A percentile compares a stretch with the other conserved stretches of the same genome.
These are phyloP conservation scores for Ophioninae sp. DNA, from an alignment of 2,888 invertebrate genomes.

Conservation along the genomic window DNA sequence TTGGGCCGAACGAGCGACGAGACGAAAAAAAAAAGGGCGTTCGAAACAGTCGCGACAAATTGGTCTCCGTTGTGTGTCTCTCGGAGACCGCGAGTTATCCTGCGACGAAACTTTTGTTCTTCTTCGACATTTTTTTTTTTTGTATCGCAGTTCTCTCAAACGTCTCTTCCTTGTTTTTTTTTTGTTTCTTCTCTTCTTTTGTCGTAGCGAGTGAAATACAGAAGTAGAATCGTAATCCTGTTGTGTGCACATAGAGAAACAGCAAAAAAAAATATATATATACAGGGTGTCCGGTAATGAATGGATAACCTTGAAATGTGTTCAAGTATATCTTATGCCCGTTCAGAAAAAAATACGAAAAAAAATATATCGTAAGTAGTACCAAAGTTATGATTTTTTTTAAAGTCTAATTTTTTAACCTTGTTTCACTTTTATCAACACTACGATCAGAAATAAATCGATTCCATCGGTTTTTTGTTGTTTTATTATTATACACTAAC, in stretches of 20 bases:
- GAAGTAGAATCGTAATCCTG: conserved; percentile 49
- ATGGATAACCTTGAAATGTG: too few relatives aligned
- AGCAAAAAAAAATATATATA: conserved; percentile 33
- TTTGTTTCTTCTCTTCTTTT: conserved; percentile 16
- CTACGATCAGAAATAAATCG: too few relatives aligned
- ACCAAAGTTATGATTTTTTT: too few relatives aligned
- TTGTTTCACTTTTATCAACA: too few relatives aligned
- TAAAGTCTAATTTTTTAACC: too few relatives aligned
- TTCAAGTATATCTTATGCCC: too few relatives aligned
- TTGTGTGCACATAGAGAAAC: conserved; percentile 50
- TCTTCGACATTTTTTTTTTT: conserved; percentile 2
- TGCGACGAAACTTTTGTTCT: neutral
- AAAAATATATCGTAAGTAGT: too few relatives aligned
- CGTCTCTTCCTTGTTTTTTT: conserved; percentile 24
- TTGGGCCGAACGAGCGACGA: neutral
- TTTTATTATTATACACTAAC: too few relatives aligned
- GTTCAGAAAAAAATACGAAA: too few relatives aligned
- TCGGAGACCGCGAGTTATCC: neutral
- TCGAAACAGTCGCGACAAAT: neutral
- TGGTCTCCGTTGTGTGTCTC: neutral
- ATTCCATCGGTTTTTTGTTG: too few relatives aligned
- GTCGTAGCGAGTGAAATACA: conserved; percentile 53
- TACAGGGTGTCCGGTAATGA: too few relatives aligned
- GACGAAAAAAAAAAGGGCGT: neutral
- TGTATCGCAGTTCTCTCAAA: conserved; percentile 1